Conservation (phyloP, 2,888 invertebrate genomes). For the Cheiracanthium punctorium region DNA sequence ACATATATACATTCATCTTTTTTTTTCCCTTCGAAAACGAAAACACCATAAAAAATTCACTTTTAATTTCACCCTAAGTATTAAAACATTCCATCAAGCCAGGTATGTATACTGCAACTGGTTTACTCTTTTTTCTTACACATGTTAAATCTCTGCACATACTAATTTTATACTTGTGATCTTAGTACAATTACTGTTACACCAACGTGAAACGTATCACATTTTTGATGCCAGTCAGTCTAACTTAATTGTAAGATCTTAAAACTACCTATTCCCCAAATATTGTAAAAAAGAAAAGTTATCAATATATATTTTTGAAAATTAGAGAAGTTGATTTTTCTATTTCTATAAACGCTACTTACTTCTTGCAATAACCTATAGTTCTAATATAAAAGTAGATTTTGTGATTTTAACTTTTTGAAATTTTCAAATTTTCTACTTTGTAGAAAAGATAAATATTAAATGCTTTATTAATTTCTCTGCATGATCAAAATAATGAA, state of each 20-base stretch:
- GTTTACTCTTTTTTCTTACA: conserved; percentile 28
- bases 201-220: not conserved
- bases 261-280: not conserved
- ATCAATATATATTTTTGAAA: not conserved
- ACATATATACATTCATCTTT: not conserved
- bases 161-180: conserved; percentile 12
- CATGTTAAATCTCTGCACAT: conserved; percentile 60
- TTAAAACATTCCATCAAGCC: conserved; percentile 43
- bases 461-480: no score
- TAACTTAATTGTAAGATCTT: not conserved
- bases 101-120: conserved; percentile 25
- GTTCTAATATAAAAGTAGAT: not conserved
- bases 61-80: conserved; percentile 13
- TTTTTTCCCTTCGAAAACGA: conserved; percentile 16
- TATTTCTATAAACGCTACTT: not conserved
- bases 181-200: conserved; percentile 32
- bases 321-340: conserved; percentile 12
- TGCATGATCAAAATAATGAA: no score
- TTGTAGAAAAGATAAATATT: no score
- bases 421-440: no score
- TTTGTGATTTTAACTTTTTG: no score
- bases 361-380: not conserved
- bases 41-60: not conserved
- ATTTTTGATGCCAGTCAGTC: not conserved
- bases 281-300: not conserved